These are phyloP conservation scores for Eurystomus gularis DNA, from an alignment of 2,113 vertebrate species.

Conservation along the genomic window DNA sequence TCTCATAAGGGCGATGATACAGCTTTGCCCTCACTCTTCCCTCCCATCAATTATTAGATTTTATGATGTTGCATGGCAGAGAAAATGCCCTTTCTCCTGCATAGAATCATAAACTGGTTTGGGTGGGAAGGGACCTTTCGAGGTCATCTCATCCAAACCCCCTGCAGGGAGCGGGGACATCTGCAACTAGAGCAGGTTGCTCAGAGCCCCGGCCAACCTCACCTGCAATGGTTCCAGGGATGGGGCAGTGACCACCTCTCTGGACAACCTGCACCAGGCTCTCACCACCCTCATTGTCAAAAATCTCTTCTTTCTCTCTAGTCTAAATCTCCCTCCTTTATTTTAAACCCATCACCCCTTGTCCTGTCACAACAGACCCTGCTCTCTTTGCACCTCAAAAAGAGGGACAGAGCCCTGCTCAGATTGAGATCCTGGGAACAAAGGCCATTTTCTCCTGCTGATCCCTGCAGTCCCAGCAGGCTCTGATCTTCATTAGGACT, in stretches of 20 bases:
- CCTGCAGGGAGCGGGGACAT: background rate
- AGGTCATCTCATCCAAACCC: fast-evolving
- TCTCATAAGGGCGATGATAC: background rate
- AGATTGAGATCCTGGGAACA: background rate
- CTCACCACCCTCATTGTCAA: fast-evolving
- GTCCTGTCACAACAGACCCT: fast-evolving
- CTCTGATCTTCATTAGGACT: background rate
- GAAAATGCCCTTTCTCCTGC: background rate
- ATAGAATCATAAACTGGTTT: background rate
- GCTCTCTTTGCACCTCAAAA: background rate
- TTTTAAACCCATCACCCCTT: background rate
- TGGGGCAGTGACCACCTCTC: background rate
- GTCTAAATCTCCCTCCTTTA: background rate
- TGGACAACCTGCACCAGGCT: background rate
- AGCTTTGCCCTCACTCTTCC: background rate
- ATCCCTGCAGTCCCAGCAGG: background rate
- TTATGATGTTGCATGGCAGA: background rate
- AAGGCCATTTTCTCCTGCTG: background rate
- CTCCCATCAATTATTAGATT: background rate
- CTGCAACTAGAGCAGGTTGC: background rate
- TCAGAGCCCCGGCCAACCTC: background rate
- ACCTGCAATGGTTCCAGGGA: background rate
- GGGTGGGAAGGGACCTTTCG: background rate
- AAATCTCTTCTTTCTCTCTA: background rate
- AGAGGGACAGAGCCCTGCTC: background rate